These are phyloP conservation scores for Sitta europaea DNA, from an alignment of 2,113 vertebrate genomes.

Conservation along the genomic window DNA sequence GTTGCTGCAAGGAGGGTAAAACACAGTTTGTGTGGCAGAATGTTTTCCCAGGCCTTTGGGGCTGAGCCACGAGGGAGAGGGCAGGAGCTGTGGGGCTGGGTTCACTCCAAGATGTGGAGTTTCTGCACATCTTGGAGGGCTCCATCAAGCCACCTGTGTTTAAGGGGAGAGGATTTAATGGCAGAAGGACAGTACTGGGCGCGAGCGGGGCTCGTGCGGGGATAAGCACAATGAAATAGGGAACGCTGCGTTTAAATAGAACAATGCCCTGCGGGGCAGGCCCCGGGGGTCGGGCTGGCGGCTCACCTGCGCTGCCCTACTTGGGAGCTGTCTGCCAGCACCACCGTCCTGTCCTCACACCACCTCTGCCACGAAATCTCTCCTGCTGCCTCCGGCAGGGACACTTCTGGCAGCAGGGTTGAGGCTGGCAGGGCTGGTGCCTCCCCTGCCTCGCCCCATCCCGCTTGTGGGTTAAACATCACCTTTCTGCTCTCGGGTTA, in stretches of 20 bases:
- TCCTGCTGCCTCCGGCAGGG: rapidly evolving
- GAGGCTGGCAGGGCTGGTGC: neutral
- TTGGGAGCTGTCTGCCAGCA: neutral
- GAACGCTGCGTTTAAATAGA: neutral
- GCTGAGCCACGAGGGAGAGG: rapidly evolving
- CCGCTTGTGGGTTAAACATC: rapidly evolving
- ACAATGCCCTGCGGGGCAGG: rapidly evolving
- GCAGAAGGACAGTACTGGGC: rapidly evolving
- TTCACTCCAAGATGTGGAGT: too few species aligned
- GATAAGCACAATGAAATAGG: rapidly evolving
- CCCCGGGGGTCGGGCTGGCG: neutral
- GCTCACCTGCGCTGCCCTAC: neutral
- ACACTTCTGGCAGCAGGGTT: rapidly evolving
- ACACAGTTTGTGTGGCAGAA: too few species aligned
- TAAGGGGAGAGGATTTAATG: too few species aligned
- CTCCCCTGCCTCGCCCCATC: neutral
- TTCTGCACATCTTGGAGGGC: too few species aligned
- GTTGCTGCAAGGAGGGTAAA: neutral
- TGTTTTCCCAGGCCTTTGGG: too few species aligned
- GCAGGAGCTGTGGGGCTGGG: too few species aligned
- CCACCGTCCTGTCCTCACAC: neutral
- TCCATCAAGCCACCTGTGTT: neutral
- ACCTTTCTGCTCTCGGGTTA: neutral
- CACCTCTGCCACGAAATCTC: neutral
- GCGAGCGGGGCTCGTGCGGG: rapidly evolving